A percentile compares a stretch with the other conserved stretches of the same genome.
phyloP scores from a whole-genome alignment of 2,113 vertebrate genomes.

The Cyprinus carpio region DNA sequence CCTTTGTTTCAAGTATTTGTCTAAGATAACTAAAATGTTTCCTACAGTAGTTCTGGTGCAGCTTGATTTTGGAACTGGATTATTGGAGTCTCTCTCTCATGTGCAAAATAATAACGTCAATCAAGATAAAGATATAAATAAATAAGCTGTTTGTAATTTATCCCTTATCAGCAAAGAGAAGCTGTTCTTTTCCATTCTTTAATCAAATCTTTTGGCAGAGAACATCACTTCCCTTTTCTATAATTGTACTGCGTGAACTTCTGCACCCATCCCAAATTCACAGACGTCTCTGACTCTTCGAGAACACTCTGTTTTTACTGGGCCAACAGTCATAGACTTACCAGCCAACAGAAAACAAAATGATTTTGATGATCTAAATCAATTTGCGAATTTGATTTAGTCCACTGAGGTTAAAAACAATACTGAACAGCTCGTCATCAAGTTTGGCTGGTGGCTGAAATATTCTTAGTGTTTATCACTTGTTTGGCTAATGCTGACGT shows the following conservation, averaged over 20 bases:
- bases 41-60: background rate
- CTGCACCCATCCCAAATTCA: slow-evolving; percentile 54
- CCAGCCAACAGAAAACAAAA: background rate
- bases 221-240: slow-evolving; percentile 70
- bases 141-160: background rate
- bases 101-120: background rate
- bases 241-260: slow-evolving; percentile 70
- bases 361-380: background rate
- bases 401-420: background rate
- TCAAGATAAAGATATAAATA: background rate
- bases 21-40: background rate
- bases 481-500: background rate
- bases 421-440: background rate
- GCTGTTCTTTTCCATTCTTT: slow-evolving; percentile 46
- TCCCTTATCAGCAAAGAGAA: background rate
- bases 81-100: background rate
- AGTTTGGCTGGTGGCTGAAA: background rate
- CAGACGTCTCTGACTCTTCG: slow-evolving; percentile 45
- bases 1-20: background rate
- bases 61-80: background rate
- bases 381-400: background rate
- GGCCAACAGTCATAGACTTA: background rate
- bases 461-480: background rate
- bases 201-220: slow-evolving; percentile 58
- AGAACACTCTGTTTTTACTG: background rate